Conservation (phyloP, 2,113 vertebrate species). For the Sitta europaea region DNA sequence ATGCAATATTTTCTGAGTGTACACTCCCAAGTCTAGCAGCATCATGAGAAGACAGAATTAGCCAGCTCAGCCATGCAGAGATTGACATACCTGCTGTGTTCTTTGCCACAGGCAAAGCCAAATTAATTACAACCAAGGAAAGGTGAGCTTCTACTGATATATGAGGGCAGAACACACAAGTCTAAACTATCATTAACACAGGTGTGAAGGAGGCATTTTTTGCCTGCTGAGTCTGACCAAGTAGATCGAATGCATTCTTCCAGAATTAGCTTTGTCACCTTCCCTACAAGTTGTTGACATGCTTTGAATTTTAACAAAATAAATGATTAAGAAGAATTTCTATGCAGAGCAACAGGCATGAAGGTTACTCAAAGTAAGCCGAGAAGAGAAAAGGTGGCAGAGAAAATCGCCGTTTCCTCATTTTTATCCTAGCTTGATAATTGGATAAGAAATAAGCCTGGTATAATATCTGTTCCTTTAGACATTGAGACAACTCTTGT, state of each 20-base stretch:
- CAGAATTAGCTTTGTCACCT: background rate
- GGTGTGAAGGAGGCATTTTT: background rate
- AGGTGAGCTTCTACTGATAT: background rate
- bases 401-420: background rate
- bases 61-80: background rate
- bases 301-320: background rate
- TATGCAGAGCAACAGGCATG: background rate
- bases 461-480: background rate
- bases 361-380: background rate
- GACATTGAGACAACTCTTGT: background rate
- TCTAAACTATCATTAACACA: background rate
- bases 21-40: background rate
- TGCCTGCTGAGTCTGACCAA: background rate
- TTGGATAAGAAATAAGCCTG: background rate
- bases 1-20: background rate
- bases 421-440: background rate
- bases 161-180: background rate
- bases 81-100: background rate
- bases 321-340: background rate
- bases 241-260: background rate
- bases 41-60: background rate
- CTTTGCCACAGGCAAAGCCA: background rate
- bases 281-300: background rate
- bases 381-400: background rate
- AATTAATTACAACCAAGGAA: background rate